These are phyloP conservation scores for Pseudomyrmex concolor DNA, from an alignment of 1,140 invertebrate species.

Conservation along the genomic window DNA sequence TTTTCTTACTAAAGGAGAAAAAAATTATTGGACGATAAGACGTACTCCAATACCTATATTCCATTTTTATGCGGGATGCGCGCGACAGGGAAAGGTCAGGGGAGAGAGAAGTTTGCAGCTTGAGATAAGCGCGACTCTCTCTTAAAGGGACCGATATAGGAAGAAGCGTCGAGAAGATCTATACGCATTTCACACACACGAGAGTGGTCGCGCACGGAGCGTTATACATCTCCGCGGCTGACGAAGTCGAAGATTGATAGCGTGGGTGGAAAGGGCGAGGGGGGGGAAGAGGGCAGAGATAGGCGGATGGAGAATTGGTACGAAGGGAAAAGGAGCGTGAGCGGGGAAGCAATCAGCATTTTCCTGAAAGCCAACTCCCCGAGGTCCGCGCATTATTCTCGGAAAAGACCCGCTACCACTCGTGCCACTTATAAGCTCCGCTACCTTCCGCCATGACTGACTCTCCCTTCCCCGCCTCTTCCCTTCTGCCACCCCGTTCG, in stretches of 20 bases:
- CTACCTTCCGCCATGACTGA: constrained; percentile 25
- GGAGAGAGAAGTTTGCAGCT: background rate
- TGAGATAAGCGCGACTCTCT: constrained; percentile 27
- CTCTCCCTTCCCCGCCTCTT: background rate
- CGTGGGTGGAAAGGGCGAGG: constrained; percentile 39
- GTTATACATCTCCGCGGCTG: constrained; percentile 40
- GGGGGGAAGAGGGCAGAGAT: constrained; percentile 32
- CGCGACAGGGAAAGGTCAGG: background rate
- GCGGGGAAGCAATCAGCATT: constrained; percentile 81
- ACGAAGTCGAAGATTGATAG: constrained; percentile 72
- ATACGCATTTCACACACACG: constrained; percentile 2
- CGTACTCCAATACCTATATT: background rate
- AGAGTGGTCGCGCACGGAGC: background rate
- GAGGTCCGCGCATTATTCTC: constrained; percentile 79
- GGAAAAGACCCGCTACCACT: constrained; percentile 57
- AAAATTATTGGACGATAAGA: constrained; percentile 21
- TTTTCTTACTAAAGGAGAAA: too few relatives aligned
- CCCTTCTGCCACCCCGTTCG: background rate
- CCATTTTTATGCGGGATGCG: background rate
- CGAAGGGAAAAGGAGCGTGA: constrained; percentile 31
- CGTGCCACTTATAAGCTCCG: constrained; percentile 59
- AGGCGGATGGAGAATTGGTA: constrained; percentile 54
- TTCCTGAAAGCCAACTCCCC: constrained; percentile 77
- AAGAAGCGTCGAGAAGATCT: background rate
- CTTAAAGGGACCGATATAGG: background rate